Evolutionary conservation across 64 coral and sea anemone species (phyloP), one percentile per base, ranked within the genome.

Genomic region (Pocillopora damicornis): DNA sequence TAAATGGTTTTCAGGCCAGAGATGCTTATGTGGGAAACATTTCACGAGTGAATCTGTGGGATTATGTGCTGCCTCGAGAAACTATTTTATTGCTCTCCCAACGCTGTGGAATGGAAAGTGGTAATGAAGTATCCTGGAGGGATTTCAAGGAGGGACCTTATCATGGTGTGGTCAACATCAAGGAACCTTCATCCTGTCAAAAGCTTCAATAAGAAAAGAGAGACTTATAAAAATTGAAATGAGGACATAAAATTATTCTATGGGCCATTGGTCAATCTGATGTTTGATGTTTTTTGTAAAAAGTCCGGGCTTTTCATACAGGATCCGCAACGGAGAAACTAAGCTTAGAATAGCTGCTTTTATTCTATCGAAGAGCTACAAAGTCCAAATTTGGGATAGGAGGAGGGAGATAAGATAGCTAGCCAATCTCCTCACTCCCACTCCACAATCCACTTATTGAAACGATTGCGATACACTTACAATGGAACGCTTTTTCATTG

Each of bases 11-110:
- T 80, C 4, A 69, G 30, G 6, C 7, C 1, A 63, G 45, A 22
- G 87, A 92, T 58, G 90, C 94, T 26, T 74, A 86, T 13, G 75
- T 86, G 17, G 94, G 94, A 15, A 84, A 80, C 11, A 80, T 95
- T 59, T 79, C 94, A 11, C 80, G 90, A 36, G 35, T 95, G 15
- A 95, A 95, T 74, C 20, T 95, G 11, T 95, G 94, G 94, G 75
- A 95, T 23, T 66, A 56, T 15, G 86, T 86, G 11, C 73, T 95
- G 34, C 36, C 90, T 1, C 23, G 34, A 12, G 87, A 92, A 17
- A 81, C 76, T 15, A 95, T 95, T 67, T 35, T 5, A 45, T 56
- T 58, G 1, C 74, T 95, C 74, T 80, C 80, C 22, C 77, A 77
- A 1, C 77, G 61, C 14, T 95, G 94, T 64, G 94, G 94, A 5